phyloP scores from a whole-genome alignment of 2,797 vertebrate species.

The Caiman crocodilus region DNA sequence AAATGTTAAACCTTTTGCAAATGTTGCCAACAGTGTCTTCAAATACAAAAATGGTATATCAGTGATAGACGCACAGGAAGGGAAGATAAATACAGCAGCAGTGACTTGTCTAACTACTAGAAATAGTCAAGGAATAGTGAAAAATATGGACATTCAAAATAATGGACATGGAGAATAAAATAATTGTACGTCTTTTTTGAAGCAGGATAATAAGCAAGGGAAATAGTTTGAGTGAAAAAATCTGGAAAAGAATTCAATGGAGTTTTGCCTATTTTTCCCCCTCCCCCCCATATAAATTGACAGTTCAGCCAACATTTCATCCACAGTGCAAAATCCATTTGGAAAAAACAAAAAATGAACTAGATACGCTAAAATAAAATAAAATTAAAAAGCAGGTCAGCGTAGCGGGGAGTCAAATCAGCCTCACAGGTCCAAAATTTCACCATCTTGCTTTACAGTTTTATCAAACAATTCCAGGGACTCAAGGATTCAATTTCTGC shows the following conservation, averaged over 20 bases:
- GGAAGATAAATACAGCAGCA: neutral
- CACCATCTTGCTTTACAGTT: fast-evolving
- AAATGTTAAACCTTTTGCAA: neutral
- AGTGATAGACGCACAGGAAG: neutral
- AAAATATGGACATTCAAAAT: neutral
- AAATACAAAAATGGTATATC: neutral
- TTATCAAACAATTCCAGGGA: neutral
- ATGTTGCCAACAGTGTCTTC: neutral
- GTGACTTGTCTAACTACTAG: neutral
- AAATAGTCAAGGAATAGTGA: neutral
- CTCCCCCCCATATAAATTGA: no score
- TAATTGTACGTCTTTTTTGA: neutral
- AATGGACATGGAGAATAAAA: neutral
- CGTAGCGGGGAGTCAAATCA: neutral
- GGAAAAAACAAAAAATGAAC: neutral
- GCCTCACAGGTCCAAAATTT: neutral
- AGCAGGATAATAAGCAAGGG: neutral
- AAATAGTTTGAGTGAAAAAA: neutral
- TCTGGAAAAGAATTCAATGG: neutral
- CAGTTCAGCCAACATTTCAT: no score
- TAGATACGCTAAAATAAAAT: neutral
- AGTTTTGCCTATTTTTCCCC: neutral
- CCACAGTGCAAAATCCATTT: slow-evolving; percentile 10
- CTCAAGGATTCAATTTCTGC: neutral
- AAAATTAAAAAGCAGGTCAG: neutral